Evolutionary conservation across 2,888 invertebrate species (phyloP).

Genomic region (Synergus laeviventris): DNA sequence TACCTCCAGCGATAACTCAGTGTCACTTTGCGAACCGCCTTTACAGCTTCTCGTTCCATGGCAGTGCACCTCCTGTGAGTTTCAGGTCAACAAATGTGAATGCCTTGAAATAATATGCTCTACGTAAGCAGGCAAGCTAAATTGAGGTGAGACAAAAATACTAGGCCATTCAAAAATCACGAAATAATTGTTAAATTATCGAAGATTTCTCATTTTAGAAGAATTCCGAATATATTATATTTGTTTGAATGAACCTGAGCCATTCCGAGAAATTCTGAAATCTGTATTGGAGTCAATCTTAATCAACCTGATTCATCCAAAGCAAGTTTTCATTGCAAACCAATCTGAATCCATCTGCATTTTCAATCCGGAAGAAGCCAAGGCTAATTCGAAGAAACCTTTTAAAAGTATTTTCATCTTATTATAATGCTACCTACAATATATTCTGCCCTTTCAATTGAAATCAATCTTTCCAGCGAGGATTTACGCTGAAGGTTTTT

Average conservation of each 20-base stretch:
- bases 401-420: background rate
- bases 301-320: too few relatives aligned
- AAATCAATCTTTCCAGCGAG: background rate
- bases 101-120: background rate
- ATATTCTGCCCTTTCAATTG: background rate
- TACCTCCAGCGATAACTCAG: constrained; percentile 58
- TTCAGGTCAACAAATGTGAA: constrained; percentile 32
- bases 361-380: too few relatives aligned
- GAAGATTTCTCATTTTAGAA: background rate
- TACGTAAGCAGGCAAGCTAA: background rate
- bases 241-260: too few relatives aligned
- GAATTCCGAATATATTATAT: too few relatives aligned
- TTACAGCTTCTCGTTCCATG: constrained; percentile 46
- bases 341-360: too few relatives aligned
- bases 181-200: background rate
- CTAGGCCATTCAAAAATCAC: background rate
- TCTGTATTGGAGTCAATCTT: too few relatives aligned
- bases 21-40: constrained; percentile 53
- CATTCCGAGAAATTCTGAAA: too few relatives aligned
- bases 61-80: background rate
- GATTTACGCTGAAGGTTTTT: background rate
- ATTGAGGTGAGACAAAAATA: background rate
- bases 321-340: too few relatives aligned
- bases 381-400: too few relatives aligned
- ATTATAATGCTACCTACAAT: background rate